Percentiles rank a stretch among this genome's conserved stretches.
Evolutionary conservation across 2,888 invertebrate species (phyloP).

Genomic region (Heliconius ethilla): DNA sequence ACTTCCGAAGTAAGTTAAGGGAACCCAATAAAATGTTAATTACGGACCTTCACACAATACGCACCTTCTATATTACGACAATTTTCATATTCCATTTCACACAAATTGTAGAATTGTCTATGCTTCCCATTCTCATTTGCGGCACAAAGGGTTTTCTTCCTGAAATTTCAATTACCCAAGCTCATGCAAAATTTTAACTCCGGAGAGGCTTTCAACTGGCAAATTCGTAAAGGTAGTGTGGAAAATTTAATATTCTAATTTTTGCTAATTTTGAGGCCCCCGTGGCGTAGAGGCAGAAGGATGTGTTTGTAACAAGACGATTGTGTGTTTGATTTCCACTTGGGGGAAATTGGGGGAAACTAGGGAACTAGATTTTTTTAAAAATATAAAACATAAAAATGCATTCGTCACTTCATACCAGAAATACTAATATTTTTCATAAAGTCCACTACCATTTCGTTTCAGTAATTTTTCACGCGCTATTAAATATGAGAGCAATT

Average conservation of each 20-base stretch:
- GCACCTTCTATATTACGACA: constrained; percentile 49
- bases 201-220: not conserved
- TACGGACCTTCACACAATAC: not conserved
- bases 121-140: constrained; percentile 25
- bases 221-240: not conserved
- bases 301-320: no score
- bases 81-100: constrained; percentile 58
- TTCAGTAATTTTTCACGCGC: constrained; percentile 30
- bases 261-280: not conserved
- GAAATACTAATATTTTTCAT: constrained; percentile 17
- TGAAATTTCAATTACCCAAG: constrained; percentile 38
- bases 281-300: no score
- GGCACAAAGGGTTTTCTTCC: constrained; percentile 49
- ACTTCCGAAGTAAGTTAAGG: not conserved
- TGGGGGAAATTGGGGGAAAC: no score
- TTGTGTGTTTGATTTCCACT: no score
- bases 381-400: constrained; percentile 5
- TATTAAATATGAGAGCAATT: constrained; percentile 31
- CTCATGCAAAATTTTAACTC: constrained; percentile 8
- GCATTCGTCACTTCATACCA: not conserved
- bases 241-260: not conserved
- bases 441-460: constrained; percentile 20
- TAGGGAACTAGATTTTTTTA: no score
- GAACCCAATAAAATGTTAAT: not conserved
- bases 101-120: constrained; percentile 49